Base-by-base conservation (phyloP, 1,140 invertebrate species). In the Hylyphantes graminicola region DNA sequence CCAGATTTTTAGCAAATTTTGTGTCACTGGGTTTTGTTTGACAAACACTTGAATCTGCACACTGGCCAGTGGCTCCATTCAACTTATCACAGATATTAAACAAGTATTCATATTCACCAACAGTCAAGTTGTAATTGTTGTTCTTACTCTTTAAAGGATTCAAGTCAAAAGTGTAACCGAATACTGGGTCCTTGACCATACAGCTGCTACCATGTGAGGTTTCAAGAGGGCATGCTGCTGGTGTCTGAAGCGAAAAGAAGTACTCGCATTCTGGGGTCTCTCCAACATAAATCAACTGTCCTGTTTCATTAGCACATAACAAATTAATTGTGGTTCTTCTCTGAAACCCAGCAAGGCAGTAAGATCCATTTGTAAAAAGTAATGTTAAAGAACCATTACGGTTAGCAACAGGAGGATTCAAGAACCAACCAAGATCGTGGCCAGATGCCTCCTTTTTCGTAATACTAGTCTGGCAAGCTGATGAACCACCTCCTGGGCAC, bases 41-140 rank as follows among this genome's bases (percentile, higher is more conserved):
- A 85, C 89, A 90, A 0, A 88, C 87, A 21, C 88, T 88, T 19
- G 88, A 87, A 65, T 88, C 87, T 13, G 64, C 51, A 53, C 74
- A 59, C 17, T 82, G 73, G 86, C 88, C 88, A 21, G 78, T 55
- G 15, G 81, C 85, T 53, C 73, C 84, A n/a, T 85, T 87, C 8
- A 90, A 83, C 13, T 86, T 83, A 48, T 83, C 88, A 87, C 90
- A 90, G 50, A 90, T 88, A 87, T 90, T 90, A n/a, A 90, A 76
- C 15, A 86, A 87, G 78, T 89, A 90, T 21, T 87, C 87, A 85
- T 89, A 89, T 10, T 85, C 64, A 6, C 74, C 84, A 19, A 81
- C 74, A 10, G 75, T 80, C n/a, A 87, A 87, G 51, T 55, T 55
- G 12, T 87, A 86, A 48, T 87, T 87, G 63, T 78, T 81, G 1